Conservation (phyloP, 2,888 invertebrate genomes). For the Zeuzera pyrina region DNA sequence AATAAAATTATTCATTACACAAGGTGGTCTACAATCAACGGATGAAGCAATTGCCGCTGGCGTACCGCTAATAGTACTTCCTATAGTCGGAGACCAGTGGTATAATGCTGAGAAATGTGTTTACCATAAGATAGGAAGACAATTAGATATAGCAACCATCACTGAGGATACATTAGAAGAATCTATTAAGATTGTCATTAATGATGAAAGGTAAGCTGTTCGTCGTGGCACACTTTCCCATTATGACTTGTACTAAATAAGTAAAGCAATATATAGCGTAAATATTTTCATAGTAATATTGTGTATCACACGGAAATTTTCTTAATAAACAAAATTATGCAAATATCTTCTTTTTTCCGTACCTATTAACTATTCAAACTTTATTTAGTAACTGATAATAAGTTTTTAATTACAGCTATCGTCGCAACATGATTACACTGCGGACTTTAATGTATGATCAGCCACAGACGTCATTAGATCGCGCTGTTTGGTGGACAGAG, state of each 20-base stretch:
- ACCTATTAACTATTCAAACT: no score
- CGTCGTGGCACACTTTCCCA: no score
- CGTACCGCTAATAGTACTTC: conserved; percentile 48
- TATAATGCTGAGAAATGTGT: conserved; percentile 32
- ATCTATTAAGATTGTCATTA: not conserved
- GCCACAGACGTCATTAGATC: conserved; percentile 38
- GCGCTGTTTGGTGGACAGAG: conserved; percentile 61
- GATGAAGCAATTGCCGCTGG: conserved; percentile 44
- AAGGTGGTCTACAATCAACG: conserved; percentile 45
- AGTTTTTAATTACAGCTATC: not conserved
- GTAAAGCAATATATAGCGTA: no score
- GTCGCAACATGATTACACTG: conserved; percentile 22
- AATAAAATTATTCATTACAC: conserved; percentile 45
- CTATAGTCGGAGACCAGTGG: conserved; percentile 48
- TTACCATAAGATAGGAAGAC: not conserved
- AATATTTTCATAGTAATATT: no score
- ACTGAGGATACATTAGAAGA: not conserved
- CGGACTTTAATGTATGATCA: conserved; percentile 36
- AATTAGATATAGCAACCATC: not conserved
- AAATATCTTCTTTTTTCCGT: no score
- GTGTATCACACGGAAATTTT: no score
- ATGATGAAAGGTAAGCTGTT: not conserved
- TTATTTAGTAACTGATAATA: no score
- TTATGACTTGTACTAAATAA: not conserved
- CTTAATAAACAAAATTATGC: no score